Evolutionary conservation across 2,113 vertebrate species (phyloP).

Genomic region (Sinocyclocheilus anophthalmus): DNA sequence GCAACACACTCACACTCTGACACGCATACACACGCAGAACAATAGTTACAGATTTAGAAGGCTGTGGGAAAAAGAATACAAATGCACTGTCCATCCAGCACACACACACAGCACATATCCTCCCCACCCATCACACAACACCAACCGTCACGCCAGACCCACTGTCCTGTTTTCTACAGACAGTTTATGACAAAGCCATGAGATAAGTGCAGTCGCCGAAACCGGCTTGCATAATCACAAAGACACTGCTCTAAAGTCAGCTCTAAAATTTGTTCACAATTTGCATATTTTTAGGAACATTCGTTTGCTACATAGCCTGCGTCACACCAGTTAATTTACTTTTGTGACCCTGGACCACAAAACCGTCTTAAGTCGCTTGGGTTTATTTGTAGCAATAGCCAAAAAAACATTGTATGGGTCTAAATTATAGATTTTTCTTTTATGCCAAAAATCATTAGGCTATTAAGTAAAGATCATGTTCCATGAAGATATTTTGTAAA

Average conservation of each 20-base stretch:
- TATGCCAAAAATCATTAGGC: too few relatives aligned
- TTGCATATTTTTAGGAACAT: neutral
- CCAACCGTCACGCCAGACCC: neutral
- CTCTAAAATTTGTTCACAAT: neutral
- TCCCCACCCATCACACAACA: conserved; percentile 44
- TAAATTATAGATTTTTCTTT: too few relatives aligned
- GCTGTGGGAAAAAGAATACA: conserved; percentile 83
- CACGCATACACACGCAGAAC: conserved; percentile 67
- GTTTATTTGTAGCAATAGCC: too few relatives aligned
- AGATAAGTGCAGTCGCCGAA: neutral
- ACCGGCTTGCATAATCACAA: neutral
- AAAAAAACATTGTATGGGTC: too few relatives aligned
- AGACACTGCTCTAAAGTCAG: neutral
- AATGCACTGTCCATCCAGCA: conserved; percentile 71
- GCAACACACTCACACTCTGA: conserved; percentile 28
- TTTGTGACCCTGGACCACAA: too few relatives aligned
- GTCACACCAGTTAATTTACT: neutral
- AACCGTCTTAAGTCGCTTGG: too few relatives aligned
- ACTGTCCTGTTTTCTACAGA: neutral
- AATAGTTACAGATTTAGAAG: conserved; percentile 87
- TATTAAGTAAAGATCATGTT: too few relatives aligned
- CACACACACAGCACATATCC: conserved; percentile 47
- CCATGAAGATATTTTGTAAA: too few relatives aligned
- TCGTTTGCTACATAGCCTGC: neutral
- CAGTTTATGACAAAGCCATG: conserved; percentile 1